Base-by-base conservation (phyloP, 1,140 invertebrate species). In the Bombus haemorrhoidalis region DNA sequence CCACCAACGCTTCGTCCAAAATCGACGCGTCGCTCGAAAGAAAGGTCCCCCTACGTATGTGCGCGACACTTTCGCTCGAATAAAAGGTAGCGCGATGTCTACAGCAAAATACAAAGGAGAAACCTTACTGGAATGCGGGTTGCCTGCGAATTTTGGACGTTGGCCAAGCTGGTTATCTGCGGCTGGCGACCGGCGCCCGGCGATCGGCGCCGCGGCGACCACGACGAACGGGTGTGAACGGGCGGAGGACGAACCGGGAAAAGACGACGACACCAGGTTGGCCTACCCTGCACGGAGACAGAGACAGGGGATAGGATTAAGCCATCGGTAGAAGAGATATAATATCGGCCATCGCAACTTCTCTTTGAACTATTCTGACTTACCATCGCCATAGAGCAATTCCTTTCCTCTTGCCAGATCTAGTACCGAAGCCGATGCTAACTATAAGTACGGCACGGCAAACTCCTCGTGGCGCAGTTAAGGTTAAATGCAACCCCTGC, bases 81-180 rank as follows among this genome's bases (percentile, higher is more conserved):
- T n/a, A n/a, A 62, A 62, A n/a, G 59, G 12, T 62, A 62, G 28
- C 47, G 18, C 47, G 47, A 62, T n/a, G 59, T 12, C 59, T 3
- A n/a, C 59, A n/a, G 28, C 59, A 62, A n/a, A 62, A 28, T 62
- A 34, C 64, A 34, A 71, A 66, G 68, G 64, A 69, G 74, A 73
- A 72, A 78, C 73, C 79, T 71, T 83, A 81, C 89, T 82, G 89
- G 85, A 91, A 89, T 83, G 85, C 81, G 80, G 18, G 72, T 76
- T 78, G 22, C 68, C 59, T 72, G 77, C 74, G 81, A 87, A 85
- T 89, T 86, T 73, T 92, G 91, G 89, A 92, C 81, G 64, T n/a
- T 12, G 69, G 87, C 91, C 91, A 91, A 92, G 66, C 87, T 66
- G 72, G 91, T 88, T 91, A 91, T 83, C 85, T 34, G 81, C 37